phyloP scores from a whole-genome alignment of 2,888 invertebrate species.

The Cheilosia pagana region DNA sequence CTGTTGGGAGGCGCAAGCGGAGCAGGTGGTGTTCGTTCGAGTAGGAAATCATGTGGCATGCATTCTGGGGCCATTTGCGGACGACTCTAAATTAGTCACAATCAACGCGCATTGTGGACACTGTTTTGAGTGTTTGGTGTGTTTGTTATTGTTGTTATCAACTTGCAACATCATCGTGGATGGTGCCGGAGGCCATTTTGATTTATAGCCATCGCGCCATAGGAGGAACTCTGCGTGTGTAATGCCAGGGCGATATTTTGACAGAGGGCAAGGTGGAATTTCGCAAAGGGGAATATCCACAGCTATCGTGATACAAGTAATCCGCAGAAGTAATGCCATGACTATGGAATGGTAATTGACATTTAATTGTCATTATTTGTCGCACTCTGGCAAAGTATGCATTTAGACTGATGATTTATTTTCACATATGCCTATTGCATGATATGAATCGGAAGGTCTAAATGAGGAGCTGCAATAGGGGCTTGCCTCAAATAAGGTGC shows the following conservation, averaged over 20 bases:
- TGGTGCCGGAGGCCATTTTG: slow-evolving; percentile 71
- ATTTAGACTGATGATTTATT: slow-evolving; percentile 36
- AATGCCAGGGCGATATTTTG: slow-evolving; percentile 14
- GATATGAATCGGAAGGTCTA: slow-evolving; percentile 29
- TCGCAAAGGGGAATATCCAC: slow-evolving; percentile 17
- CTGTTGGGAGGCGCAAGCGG: background rate
- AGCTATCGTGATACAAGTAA: slow-evolving; percentile 23
- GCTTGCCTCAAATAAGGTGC: slow-evolving; percentile 1
- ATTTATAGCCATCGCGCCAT: slow-evolving; percentile 60
- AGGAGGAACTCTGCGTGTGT: slow-evolving; percentile 40
- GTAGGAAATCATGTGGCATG: slow-evolving; percentile 70
- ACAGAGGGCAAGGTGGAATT: slow-evolving; percentile 18
- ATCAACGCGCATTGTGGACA: slow-evolving; percentile 71
- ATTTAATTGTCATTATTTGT: slow-evolving; percentile 66
- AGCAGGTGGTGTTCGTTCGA: slow-evolving; percentile 19
- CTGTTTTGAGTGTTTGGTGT: slow-evolving; percentile 60
- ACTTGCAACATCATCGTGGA: slow-evolving; percentile 64
- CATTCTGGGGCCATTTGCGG: slow-evolving; percentile 63
- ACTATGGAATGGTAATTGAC: slow-evolving; percentile 51
- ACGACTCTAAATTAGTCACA: slow-evolving; percentile 70
- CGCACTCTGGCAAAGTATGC: slow-evolving; percentile 59
- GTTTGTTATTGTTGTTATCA: slow-evolving; percentile 64
- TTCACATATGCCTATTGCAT: background rate
- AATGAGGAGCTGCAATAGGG: slow-evolving; percentile 7
- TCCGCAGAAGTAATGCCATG: slow-evolving; percentile 10